Evolutionary conservation across 2,888 invertebrate genomes (phyloP).

Genomic region (Sarcophaga rosellei): DNA sequence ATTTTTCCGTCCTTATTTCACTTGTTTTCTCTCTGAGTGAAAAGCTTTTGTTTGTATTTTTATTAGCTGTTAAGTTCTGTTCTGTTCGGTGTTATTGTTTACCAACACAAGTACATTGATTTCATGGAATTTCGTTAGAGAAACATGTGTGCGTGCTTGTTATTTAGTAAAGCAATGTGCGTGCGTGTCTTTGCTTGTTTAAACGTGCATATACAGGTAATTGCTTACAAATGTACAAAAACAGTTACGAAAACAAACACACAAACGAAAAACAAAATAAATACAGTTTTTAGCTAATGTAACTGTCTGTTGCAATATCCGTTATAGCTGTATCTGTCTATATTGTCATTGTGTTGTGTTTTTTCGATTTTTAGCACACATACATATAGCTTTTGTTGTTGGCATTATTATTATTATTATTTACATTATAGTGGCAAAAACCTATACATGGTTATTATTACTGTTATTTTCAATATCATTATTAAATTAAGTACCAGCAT

Average conservation of each 20-base stretch:
- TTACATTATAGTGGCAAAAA: background rate
- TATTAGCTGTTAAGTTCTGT: background rate
- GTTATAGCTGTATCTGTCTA: background rate
- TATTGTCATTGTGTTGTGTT: background rate
- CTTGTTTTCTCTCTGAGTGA: background rate
- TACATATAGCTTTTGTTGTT: background rate
- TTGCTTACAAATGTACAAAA: slow-evolving; percentile 52
- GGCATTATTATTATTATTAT: background rate
- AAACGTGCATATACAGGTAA: slow-evolving; percentile 57
- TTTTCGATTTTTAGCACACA: background rate
- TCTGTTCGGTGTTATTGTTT: background rate
- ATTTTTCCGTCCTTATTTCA: background rate
- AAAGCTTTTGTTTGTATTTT: slow-evolving; percentile 30
- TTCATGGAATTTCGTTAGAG: background rate
- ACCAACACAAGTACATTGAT: slow-evolving; percentile 9
- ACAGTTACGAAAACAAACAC: background rate
- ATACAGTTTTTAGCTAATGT: slow-evolving; percentile 20
- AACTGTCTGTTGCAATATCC: slow-evolving; percentile 54
- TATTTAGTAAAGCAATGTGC: slow-evolving; percentile 19
- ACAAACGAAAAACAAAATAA: background rate
- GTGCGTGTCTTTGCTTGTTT: slow-evolving; percentile 33
- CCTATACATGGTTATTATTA: background rate
- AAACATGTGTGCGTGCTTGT: slow-evolving; percentile 6
- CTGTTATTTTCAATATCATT: background rate
- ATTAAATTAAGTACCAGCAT: slow-evolving; percentile 4